These are phyloP conservation scores for Garra rufa DNA, from an alignment of 2,113 vertebrate species.

Conservation along the genomic window DNA sequence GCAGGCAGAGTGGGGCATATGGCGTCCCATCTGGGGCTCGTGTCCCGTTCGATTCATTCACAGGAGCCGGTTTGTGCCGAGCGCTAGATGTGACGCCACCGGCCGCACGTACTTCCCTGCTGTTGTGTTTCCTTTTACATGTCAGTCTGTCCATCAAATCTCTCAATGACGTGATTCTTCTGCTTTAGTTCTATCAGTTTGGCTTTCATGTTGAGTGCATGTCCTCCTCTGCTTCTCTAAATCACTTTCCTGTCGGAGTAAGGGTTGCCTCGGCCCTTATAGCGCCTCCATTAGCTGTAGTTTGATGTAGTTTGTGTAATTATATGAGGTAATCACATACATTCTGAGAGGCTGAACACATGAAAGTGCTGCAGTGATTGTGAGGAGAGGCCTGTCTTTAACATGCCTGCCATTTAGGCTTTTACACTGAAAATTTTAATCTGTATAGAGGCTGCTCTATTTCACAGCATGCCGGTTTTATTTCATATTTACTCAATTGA, in stretches of 20 bases:
- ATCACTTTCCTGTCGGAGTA: neutral
- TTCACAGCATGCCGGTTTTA: neutral
- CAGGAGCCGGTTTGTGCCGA: neutral
- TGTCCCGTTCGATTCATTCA: constrained; percentile 5
- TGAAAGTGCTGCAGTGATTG: constrained; percentile 52
- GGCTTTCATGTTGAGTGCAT: neutral
- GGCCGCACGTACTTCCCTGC: neutral
- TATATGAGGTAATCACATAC: constrained; percentile 51
- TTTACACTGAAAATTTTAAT: neutral
- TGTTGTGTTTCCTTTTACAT: neutral
- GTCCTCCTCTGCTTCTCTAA: neutral
- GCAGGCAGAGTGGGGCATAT: constrained; percentile 24
- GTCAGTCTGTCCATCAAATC: neutral
- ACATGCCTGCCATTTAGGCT: constrained; percentile 30
- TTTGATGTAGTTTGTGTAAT: constrained; percentile 22
- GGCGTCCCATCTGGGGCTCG: constrained; percentile 34
- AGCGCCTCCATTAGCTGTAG: neutral
- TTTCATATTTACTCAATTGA: too few relatives aligned
- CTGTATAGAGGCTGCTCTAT: neutral
- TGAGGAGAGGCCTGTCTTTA: constrained; percentile 38
- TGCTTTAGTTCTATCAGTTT: too few relatives aligned
- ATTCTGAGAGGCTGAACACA: constrained; percentile 38
- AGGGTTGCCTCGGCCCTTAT: neutral
- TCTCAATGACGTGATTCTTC: neutral
- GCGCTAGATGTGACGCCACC: constrained; percentile 2